Base-by-base conservation (phyloP, 2,113 vertebrate species). In the Anthoscopus minutus region DNA sequence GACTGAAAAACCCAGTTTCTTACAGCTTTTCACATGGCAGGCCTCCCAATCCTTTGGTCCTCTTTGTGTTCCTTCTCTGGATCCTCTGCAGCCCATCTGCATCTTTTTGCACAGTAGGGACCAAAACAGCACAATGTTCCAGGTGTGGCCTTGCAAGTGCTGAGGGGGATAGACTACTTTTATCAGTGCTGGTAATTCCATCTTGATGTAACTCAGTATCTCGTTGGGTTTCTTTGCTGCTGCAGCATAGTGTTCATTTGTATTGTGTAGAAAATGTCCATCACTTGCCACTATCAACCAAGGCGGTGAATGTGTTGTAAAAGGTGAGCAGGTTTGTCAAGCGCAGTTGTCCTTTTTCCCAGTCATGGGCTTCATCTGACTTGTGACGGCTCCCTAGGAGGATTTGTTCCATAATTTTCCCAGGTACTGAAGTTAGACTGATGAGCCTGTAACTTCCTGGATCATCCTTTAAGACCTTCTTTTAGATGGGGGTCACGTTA, bases 261-360 rank as follows among this genome's bases (percentile, higher is more conserved):
- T 17, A 8, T 20, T n/a, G 51, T 45, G 45, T 2, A 30, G 23
- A 17, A 13, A n/a, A 6, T 12, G 19, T 38, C 21, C 31, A 57
- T 42, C 42, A 6, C 31, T 56, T 25, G 20, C 13, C 48, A 30
- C 42, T 9, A 27, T 40, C 19, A 20, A 3, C 33, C 53, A n/a
- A 38, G 37, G 28, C 61, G 18, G 35, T 38, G 38, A 38, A 9
- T 2, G 20, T 58, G 38, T 45, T 0, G 0, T 45, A 9, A 51
- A 38, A 57, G 37, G 11, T 24, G 51, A 38, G 31, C 33, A 38
- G 21, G 37, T 66, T 58, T 33, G 15, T 19, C 19, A 30, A 21
- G 15, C 0, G 0, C 0, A 0, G 22, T 89, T 66, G n/a, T n/a
- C n/a, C n/a, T n/a, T 66, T 51, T 45, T 73, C 38, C 37, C 45